These are phyloP conservation scores for Alces alces DNA, from an alignment of 2,113 vertebrate genomes.

Conservation along the genomic window DNA sequence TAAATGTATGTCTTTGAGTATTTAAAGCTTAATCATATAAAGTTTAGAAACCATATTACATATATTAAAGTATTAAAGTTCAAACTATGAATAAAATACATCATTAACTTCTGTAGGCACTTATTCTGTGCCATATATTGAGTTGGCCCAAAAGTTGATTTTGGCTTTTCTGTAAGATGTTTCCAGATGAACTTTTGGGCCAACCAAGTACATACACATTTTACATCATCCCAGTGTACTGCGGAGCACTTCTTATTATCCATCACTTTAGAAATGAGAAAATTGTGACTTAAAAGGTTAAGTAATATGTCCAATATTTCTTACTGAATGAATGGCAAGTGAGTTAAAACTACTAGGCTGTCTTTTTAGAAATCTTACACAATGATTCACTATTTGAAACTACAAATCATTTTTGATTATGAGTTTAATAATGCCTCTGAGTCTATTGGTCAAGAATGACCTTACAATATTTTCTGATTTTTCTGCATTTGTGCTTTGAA, in stretches of 20 bases:
- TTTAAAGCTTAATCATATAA: neutral
- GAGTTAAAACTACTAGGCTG: neutral
- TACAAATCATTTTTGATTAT: neutral
- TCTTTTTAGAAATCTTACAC: neutral
- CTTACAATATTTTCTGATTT: constrained; percentile 21
- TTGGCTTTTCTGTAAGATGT: neutral
- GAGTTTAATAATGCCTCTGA: neutral
- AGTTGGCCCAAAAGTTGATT: neutral
- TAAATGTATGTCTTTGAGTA: neutral
- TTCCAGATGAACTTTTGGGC: neutral
- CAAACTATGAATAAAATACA: neutral
- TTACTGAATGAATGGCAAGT: neutral
- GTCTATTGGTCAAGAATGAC: neutral
- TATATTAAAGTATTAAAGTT: neutral
- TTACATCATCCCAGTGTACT: neutral
- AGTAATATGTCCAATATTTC: neutral
- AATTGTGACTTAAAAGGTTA: neutral
- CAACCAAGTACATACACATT: neutral
- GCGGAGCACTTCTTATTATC: neutral
- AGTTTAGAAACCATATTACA: neutral
- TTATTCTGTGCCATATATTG: neutral
- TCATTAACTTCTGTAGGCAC: neutral
- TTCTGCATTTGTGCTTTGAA: neutral
- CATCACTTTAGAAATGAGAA: neutral
- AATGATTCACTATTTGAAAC: neutral